Evolutionary conservation across 37 sponge, comb jelly and placozoan species (phyloP), one percentile per base, ranked within the genome.

Genomic region (Bolinopsis microptera): DNA sequence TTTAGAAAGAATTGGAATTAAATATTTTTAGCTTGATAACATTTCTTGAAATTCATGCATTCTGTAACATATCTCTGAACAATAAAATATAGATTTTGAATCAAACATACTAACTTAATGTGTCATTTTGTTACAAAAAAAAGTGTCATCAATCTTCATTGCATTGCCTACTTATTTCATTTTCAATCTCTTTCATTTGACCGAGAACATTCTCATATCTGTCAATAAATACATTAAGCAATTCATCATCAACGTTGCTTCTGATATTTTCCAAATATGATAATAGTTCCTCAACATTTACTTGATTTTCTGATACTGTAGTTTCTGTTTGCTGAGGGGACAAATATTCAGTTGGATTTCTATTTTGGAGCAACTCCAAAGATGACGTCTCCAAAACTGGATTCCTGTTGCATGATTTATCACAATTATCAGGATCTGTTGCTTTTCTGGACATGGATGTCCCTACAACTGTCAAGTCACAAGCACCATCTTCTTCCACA

Each of bases 171-270:
- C 39, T 41, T 21, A 86, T 86, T 40, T 86, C 90, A 39, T 27
- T 40, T 40, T 86, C 90, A 86, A 86, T 86, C 13, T 28, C 90
- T 8, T 26, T 41, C n/a, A 86, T 86, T 86, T 86, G 90, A 24
- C 0, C 5, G 1, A 86, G 41, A 8, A 86, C 90, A 27, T 40
- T 33, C 27, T 41, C 3, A 40, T 86, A 86, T 34, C 35, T 9
- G 1, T 86, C 90, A 39, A 86, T 41, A 34, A 86, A 86, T 3
- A 86, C 61, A 41, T 41, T 38, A 0, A 86, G 24, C 61, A 86
- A 86, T 26, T 86, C 90, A 86, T 86, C 90, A 86, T 86, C 61
- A 1, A 86, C 22, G 13, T 28, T 33, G 2, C 36, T 38, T 41
- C 36, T 38, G n/a, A 86, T 86, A n/a, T 86, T 86, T 3, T 41